Evolutionary conservation across 1,140 invertebrate species (phyloP), one percentile per base, ranked within the genome.

Genomic region (Schlechtendalia chinensis): DNA sequence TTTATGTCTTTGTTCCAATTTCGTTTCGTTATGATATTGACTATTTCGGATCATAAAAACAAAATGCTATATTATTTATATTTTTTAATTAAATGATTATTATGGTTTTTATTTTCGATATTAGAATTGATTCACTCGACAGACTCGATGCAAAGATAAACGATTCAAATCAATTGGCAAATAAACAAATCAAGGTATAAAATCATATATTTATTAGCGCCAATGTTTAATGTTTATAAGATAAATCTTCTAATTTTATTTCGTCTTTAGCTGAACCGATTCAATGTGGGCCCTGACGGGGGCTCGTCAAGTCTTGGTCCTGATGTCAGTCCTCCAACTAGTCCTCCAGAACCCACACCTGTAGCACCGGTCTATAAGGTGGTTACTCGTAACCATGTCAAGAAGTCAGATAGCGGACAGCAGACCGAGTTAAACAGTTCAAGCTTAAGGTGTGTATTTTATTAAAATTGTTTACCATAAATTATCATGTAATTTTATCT

Each of bases 331-430:
- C 81, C 75, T 47, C 75, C 75, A 24, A 80, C 74, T 17, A 82
- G 81, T 19, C 75, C 81, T 39, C 81, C 81, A 59, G 75, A 82
- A 63, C 81, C 81, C 19, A 82, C 82, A 63, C 83, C 83, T 50
- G 83, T 83, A 14, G 84, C 84, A 17, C 83, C 88, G 29, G 86
- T 88, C 53, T 88, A 88, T 82, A 84, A 87, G 54, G 87, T 88
- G 11, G 87, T 88, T 24, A 83, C 84, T 16, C 86, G 87, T 53
- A 87, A 86, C 6, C 87, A 88, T 80, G 85, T 88, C 24, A 88
- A 88, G 82, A 90, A 90, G 81, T 87, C 88, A 14, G 89, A 89
- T 82, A 89, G 88, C 65, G 87, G 88, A 12, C 89, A 89, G 82
- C 89, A 89, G 83, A 90, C 89, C 0, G 89, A 90, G 77, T 67